phyloP scores from a whole-genome alignment of 2,797 vertebrate genomes.

The Muscicapa striata region DNA sequence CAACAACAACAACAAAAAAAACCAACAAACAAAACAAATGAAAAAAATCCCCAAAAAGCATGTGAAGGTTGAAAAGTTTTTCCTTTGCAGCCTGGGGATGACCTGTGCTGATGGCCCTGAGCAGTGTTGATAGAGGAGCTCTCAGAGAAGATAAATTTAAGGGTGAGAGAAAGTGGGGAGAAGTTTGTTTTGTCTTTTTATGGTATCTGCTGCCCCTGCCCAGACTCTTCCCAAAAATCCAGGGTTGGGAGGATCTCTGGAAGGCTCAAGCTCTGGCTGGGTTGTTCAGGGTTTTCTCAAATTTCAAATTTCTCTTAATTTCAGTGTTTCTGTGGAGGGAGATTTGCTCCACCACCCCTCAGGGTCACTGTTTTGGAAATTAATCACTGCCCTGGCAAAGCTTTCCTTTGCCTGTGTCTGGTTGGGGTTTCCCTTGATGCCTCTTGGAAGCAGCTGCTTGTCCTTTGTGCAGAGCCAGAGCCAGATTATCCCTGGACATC shows the following conservation, averaged over 20 bases:
- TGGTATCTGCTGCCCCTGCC: neutral
- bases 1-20: too few species aligned
- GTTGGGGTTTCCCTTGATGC: neutral
- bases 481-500: neutral
- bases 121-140: neutral
- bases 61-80: neutral
- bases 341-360: neutral
- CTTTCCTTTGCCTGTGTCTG: neutral
- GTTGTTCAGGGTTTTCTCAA: neutral
- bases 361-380: neutral
- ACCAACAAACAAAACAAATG: too few species aligned
- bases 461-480: neutral
- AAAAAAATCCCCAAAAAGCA: too few species aligned
- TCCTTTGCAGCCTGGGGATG: neutral
- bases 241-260: neutral
- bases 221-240: neutral
- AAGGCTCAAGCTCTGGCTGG: rapidly evolving
- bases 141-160: neutral
- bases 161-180: neutral
- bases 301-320: too few species aligned
- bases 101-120: neutral
- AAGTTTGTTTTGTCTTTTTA: neutral
- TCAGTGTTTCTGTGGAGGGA: rapidly evolving
- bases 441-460: neutral
- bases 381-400: neutral